phyloP scores from a whole-genome alignment of 2,797 vertebrate genomes.

The Hypotaenidia philippensis region DNA sequence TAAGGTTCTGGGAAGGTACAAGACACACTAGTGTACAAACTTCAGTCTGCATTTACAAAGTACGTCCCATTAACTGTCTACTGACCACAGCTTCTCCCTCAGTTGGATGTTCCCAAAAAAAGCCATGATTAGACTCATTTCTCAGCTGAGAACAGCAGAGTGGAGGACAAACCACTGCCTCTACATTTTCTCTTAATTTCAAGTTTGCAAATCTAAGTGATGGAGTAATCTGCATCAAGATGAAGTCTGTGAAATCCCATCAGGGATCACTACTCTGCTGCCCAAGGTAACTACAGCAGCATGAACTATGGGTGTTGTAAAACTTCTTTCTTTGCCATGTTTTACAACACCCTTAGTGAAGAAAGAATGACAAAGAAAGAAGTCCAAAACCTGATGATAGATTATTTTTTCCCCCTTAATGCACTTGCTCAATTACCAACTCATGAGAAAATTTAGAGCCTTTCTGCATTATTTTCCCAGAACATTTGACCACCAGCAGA shows the following conservation, averaged over 20 bases:
- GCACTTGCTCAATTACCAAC: not conserved
- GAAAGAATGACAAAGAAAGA: conserved; percentile 12
- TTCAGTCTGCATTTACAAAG: not conserved
- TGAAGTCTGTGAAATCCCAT: not conserved
- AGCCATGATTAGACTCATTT: not conserved
- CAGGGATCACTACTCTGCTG: not conserved
- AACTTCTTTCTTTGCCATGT: too few relatives aligned
- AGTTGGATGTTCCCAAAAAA: not conserved
- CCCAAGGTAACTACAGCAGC: conserved; percentile 10
- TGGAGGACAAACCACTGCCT: not conserved
- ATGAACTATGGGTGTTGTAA: not conserved
- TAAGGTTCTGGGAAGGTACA: not conserved
- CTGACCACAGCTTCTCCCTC: not conserved
- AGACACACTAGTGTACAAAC: not conserved
- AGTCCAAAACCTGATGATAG: conserved; percentile 8
- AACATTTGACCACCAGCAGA: conserved; percentile 27
- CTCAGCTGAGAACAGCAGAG: not conserved
- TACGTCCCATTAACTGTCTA: not conserved
- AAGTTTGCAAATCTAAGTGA: not conserved
- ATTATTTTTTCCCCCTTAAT: not conserved
- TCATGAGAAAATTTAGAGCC: conserved; percentile 44
- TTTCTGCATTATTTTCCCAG: conserved; percentile 29
- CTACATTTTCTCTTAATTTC: not conserved
- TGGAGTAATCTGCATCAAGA: not conserved
- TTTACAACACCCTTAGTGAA: not conserved